These are phyloP conservation scores for Drosophila lowei DNA, from an alignment of 1,140 invertebrate genomes.

Conservation along the genomic window DNA sequence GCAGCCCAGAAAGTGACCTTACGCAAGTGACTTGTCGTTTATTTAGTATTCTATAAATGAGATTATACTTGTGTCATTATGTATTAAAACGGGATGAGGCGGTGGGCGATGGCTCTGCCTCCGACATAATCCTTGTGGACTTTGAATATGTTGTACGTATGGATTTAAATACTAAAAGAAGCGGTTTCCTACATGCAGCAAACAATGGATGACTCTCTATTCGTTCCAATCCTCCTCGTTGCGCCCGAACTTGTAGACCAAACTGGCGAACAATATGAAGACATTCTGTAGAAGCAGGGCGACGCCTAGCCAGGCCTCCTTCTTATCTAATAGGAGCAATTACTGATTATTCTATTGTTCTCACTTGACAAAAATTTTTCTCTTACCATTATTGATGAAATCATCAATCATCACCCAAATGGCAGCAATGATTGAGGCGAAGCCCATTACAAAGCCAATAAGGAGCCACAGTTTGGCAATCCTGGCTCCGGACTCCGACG, in stretches of 20 bases:
- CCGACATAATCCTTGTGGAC: constrained; percentile 28
- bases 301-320: constrained; percentile 91
- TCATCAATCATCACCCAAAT: constrained; percentile 97
- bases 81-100: constrained; percentile 8
- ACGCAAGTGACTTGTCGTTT: constrained; percentile 62
- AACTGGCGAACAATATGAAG: constrained; percentile 95
- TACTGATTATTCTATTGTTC: not conserved
- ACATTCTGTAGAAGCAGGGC: constrained; percentile 97
- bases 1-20: constrained; percentile 35
- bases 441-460: constrained; percentile 97
- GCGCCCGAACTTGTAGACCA: constrained; percentile 97
- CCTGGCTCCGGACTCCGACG: constrained; percentile 87
- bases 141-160: constrained; percentile 48
- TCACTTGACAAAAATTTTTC: not conserved
- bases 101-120: constrained; percentile 8
- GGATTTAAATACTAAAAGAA: constrained; percentile 47
- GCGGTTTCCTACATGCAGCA: constrained; percentile 5
- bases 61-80: constrained; percentile 48
- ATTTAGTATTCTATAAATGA: constrained; percentile 63
- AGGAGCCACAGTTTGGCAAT: constrained; percentile 98
- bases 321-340: constrained; percentile 54
- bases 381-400: constrained; percentile 83
- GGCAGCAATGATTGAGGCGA: constrained; percentile 96
- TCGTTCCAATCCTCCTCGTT: constrained; percentile 93
- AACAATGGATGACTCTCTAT: constrained; percentile 54